Evolutionary conservation across 2,113 vertebrate genomes (phyloP).

Genomic region (Barnardius zonarius): DNA sequence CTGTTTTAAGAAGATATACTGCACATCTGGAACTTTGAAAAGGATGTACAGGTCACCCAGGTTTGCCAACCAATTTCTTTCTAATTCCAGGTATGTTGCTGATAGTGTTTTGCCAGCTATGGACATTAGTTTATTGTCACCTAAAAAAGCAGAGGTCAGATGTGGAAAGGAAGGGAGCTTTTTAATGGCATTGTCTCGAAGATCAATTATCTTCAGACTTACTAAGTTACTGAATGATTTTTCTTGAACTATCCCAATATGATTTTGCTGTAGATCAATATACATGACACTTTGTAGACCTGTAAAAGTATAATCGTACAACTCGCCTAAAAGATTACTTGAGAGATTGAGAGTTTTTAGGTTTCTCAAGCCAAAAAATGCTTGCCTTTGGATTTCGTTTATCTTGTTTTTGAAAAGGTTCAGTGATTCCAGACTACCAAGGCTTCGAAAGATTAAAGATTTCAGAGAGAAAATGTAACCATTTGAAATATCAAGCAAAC

Average conservation of each 20-base stretch:
- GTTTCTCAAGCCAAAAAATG: slow-evolving; percentile 79
- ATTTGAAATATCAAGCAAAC: slow-evolving; percentile 71
- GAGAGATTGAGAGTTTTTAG: slow-evolving; percentile 81
- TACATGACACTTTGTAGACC: slow-evolving; percentile 61
- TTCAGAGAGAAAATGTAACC: slow-evolving; percentile 78
- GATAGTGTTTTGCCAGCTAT: background rate
- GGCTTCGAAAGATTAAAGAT: slow-evolving; percentile 66
- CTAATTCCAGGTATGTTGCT: slow-evolving; percentile 67
- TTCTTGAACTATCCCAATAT: slow-evolving; percentile 77
- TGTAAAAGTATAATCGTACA: slow-evolving; percentile 73
- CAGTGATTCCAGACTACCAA: slow-evolving; percentile 68
- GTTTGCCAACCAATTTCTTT: slow-evolving; percentile 75
- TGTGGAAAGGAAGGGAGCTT: slow-evolving; percentile 62
- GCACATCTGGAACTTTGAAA: slow-evolving; percentile 50
- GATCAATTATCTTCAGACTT: slow-evolving; percentile 68
- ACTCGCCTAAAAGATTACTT: slow-evolving; percentile 82
- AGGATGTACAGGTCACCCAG: slow-evolving; percentile 73
- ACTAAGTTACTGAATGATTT: slow-evolving; percentile 73
- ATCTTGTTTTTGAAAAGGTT: slow-evolving; percentile 80
- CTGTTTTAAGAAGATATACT: slow-evolving; percentile 67
- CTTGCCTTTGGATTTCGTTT: slow-evolving; percentile 74
- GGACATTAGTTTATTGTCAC: slow-evolving; percentile 77
- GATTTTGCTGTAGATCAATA: slow-evolving; percentile 85
- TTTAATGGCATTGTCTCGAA: slow-evolving; percentile 83
- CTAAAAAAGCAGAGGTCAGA: slow-evolving; percentile 57